Conservation (phyloP, 2,888 invertebrate genomes). For the Leptopilina syphax region DNA sequence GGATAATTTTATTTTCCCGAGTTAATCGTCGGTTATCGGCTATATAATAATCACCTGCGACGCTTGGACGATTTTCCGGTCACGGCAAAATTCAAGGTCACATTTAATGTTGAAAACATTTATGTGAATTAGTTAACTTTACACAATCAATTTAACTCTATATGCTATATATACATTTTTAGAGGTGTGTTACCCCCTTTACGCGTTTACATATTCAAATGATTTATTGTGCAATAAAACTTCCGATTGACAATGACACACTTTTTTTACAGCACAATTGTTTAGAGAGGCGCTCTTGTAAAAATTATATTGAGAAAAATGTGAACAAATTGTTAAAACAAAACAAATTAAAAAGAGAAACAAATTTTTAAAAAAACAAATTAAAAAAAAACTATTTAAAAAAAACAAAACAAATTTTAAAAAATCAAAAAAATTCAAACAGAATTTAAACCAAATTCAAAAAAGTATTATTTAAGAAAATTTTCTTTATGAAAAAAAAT, state of each 20-base stretch:
- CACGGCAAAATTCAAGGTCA: slow-evolving; percentile 34
- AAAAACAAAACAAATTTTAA: not conserved
- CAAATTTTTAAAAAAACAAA: not conserved
- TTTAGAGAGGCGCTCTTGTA: not conserved
- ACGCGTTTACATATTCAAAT: not conserved
- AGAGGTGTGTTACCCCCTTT: not conserved
- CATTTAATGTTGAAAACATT: not conserved
- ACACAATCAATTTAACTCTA: slow-evolving; percentile 10
- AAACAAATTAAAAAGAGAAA: no score
- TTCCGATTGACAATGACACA: slow-evolving; percentile 26
- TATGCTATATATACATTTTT: not conserved
- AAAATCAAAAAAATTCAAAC: not conserved
- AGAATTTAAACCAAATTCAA: not conserved
- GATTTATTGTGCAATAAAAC: slow-evolving; percentile 4
- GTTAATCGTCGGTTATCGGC: slow-evolving; percentile 17
- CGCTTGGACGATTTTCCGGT: slow-evolving; percentile 20
- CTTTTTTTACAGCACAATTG: not conserved
- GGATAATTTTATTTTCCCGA: not conserved
- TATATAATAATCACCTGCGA: not conserved
- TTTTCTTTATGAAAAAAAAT: not conserved
- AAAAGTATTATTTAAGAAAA: not conserved
- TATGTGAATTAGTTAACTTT: slow-evolving; percentile 6
- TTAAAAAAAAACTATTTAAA: not conserved
- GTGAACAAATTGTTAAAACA: no score
- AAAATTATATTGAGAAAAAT: not conserved